phyloP scores from a whole-genome alignment of 2,888 invertebrate species.

The Acanthosepion pharaonis region DNA sequence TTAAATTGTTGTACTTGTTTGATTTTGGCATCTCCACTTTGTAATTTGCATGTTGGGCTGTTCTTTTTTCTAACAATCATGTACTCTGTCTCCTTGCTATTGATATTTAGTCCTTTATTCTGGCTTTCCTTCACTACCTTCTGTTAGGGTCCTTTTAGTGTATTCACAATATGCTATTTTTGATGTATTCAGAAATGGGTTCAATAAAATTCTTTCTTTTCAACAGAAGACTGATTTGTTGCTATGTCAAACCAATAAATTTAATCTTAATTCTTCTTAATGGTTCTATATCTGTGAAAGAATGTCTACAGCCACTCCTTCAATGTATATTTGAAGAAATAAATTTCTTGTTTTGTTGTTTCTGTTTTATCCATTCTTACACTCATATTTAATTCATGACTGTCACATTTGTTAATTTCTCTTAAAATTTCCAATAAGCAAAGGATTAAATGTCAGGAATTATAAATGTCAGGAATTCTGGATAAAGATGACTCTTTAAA shows the following conservation, averaged over 20 bases:
- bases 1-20: no score
- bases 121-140: no score
- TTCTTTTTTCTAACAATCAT: no score
- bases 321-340: neutral
- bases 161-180: no score
- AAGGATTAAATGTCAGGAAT: slow-evolving; percentile 21
- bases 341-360: neutral
- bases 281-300: neutral
- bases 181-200: no score
- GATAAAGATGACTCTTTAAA: neutral
- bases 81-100: no score
- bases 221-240: neutral
- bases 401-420: neutral
- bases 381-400: slow-evolving; percentile 6
- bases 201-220: neutral
- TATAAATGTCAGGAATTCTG: neutral
- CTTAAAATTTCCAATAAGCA: neutral
- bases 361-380: neutral
- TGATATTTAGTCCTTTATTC: no score
- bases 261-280: neutral
- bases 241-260: neutral
- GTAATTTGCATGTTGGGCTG: no score
- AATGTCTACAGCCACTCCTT: neutral
- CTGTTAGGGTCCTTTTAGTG: no score
- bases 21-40: no score